Evolutionary conservation across 2,888 invertebrate genomes (phyloP).

Genomic region (Sesia apiformis): DNA sequence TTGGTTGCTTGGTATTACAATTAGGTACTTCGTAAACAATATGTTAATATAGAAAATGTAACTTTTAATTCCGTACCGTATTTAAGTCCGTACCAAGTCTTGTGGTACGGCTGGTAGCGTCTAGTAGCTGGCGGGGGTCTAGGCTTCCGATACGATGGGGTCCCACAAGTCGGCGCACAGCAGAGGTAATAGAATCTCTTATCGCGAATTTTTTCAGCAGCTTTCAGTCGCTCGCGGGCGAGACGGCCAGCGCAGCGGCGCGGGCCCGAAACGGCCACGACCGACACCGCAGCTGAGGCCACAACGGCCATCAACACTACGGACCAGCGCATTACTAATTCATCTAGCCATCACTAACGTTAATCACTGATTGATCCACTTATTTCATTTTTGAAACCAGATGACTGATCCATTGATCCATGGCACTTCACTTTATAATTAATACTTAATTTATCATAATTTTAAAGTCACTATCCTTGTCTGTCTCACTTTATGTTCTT

Average conservation of each 20-base stretch:
- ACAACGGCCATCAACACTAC: constrained; percentile 20
- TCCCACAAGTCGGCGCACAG: constrained; percentile 45
- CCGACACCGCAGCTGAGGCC: constrained; percentile 18
- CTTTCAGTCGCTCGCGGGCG: constrained; percentile 58
- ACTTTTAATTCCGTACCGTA: constrained; percentile 36
- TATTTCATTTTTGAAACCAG: too few species aligned
- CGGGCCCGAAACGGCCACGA: constrained; percentile 21
- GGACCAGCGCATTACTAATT: constrained; percentile 37
- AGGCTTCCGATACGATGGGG: constrained; percentile 25
- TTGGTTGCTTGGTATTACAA: too few species aligned
- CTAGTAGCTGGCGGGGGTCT: constrained; percentile 27
- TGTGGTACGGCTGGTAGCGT: constrained; percentile 59
- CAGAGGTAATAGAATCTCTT: constrained; percentile 56
- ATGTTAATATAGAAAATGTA: too few species aligned
- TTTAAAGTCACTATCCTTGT: too few species aligned
- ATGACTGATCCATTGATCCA: too few species aligned
- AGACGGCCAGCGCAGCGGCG: constrained; percentile 55
- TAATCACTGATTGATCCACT: neutral
- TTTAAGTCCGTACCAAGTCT: constrained; percentile 60
- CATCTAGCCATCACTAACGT: neutral
- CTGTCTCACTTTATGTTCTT: too few species aligned
- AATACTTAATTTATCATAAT: too few species aligned
- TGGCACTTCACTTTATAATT: too few species aligned
- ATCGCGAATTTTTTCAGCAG: constrained; percentile 61
- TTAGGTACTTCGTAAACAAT: too few species aligned